Conservation (phyloP, 2,113 vertebrate species). For the Heptranchias perlo region DNA sequence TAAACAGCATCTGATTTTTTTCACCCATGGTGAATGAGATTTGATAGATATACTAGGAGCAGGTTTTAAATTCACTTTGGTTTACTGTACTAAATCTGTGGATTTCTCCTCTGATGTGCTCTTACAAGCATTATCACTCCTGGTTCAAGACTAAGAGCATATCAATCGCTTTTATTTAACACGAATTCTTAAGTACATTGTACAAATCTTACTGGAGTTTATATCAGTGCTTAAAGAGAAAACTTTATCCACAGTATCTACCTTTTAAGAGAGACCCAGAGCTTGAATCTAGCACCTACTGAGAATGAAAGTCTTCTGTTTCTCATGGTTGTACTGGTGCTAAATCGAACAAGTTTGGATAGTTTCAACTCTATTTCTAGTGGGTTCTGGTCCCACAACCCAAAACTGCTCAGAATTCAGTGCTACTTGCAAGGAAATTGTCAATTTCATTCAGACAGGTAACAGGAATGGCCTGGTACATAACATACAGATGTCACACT, state of each 20-base stretch:
- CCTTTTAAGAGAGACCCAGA: background rate
- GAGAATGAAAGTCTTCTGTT: background rate
- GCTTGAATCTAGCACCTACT: background rate
- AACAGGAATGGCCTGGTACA: background rate
- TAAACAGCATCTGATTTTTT: background rate
- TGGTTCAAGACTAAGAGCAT: background rate
- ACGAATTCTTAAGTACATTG: background rate
- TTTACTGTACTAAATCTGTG: background rate
- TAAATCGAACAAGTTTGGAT: background rate
- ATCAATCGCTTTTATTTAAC: background rate
- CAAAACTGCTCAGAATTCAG: background rate
- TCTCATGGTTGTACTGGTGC: background rate
- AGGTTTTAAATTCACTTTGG: background rate
- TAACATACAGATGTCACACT: background rate
- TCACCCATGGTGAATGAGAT: background rate
- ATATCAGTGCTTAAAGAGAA: background rate
- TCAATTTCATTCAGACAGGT: background rate
- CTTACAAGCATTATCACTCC: background rate
- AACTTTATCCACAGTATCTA: background rate
- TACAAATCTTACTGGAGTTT: background rate
- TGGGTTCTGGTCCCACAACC: background rate
- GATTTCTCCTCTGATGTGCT: background rate
- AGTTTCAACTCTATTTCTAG: background rate
- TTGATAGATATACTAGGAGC: background rate
- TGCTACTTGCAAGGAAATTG: background rate